phyloP scores from a whole-genome alignment of 2,113 vertebrate genomes.

The Gobiocypris rarus region DNA sequence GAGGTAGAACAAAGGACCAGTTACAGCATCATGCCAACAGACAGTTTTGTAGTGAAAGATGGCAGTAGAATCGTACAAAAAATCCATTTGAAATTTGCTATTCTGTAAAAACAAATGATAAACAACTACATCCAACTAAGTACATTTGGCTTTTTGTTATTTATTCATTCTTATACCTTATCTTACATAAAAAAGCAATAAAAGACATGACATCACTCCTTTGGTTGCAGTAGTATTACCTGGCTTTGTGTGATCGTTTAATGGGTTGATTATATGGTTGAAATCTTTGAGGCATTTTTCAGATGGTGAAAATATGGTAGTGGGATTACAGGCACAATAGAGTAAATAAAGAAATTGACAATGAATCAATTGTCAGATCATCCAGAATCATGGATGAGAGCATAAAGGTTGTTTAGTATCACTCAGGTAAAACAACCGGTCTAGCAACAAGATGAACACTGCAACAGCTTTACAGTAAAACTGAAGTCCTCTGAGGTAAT shows the following conservation, averaged over 20 bases:
- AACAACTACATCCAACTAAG: conserved; percentile 73
- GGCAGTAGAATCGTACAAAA: conserved; percentile 76
- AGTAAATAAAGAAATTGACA: neutral
- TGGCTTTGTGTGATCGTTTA: neutral
- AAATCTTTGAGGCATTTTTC: conserved; percentile 11
- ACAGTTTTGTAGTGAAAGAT: conserved; percentile 68
- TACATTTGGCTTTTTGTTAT: conserved; percentile 79
- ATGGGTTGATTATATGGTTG: neutral
- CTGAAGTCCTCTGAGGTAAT: neutral
- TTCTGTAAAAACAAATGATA: conserved; percentile 63
- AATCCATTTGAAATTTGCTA: conserved; percentile 58
- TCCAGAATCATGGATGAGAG: neutral
- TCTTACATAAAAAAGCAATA: conserved; percentile 57
- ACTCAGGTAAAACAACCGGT: neutral
- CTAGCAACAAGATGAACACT: neutral
- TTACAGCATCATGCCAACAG: conserved; percentile 69
- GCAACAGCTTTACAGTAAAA: neutral
- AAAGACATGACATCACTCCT: conserved; percentile 67
- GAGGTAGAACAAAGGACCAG: conserved; percentile 62
- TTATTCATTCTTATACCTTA: conserved; percentile 74
- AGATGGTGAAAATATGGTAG: neutral
- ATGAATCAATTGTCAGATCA: neutral
- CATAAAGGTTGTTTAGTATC: neutral
- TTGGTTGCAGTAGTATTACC: conserved; percentile 34
- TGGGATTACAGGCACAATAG: neutral